A percentile compares a stretch with the other conserved stretches of the same genome.
Evolutionary conservation across 2,888 invertebrate species (phyloP).

Genomic region (Druceiella hillmani): DNA sequence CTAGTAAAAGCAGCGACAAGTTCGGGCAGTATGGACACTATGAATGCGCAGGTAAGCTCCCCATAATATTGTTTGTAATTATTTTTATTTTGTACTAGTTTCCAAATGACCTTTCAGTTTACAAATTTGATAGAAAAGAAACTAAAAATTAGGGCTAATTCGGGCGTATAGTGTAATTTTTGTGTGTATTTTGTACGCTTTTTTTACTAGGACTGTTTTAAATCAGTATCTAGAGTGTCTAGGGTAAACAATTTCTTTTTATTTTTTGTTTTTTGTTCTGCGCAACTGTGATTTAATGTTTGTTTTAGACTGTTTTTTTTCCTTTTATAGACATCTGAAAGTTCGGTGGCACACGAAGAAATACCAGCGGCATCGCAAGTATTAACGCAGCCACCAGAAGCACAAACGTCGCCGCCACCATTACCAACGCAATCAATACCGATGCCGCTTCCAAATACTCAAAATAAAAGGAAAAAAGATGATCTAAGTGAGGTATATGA

Average conservation of each 20-base stretch:
- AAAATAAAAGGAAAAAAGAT: conserved; percentile 12
- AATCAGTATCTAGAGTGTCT: no score
- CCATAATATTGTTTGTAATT: conserved; percentile 9
- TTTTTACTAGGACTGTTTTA: conserved; percentile 11
- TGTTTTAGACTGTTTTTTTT: no score
- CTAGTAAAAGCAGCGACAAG: conserved; percentile 4
- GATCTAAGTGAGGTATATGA: conserved; percentile 15
- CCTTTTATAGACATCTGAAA: conserved; percentile 11
- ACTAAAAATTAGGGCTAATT: no score
- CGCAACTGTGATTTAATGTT: conserved; percentile 12
- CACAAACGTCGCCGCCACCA: conserved; percentile 9
- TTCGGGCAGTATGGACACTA: conserved; percentile 9
- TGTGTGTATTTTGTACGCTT: conserved; percentile 8
- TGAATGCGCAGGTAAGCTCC: conserved; percentile 10
- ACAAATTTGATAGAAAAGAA: conserved; percentile 8
- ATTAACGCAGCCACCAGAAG: conserved; percentile 9
- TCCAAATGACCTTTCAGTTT: conserved; percentile 8
- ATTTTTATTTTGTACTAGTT: conserved; percentile 10
- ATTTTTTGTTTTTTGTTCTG: conserved; percentile 10
- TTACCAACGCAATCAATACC: conserved; percentile 8
- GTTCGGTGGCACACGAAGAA: conserved; percentile 12
- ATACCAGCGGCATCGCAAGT: conserved; percentile 10
- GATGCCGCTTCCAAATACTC: no score
- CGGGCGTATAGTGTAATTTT: no score
- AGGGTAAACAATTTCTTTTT: no score